These are phyloP conservation scores for Dicycla oo DNA, from an alignment of 2,888 invertebrate species.

Conservation along the genomic window DNA sequence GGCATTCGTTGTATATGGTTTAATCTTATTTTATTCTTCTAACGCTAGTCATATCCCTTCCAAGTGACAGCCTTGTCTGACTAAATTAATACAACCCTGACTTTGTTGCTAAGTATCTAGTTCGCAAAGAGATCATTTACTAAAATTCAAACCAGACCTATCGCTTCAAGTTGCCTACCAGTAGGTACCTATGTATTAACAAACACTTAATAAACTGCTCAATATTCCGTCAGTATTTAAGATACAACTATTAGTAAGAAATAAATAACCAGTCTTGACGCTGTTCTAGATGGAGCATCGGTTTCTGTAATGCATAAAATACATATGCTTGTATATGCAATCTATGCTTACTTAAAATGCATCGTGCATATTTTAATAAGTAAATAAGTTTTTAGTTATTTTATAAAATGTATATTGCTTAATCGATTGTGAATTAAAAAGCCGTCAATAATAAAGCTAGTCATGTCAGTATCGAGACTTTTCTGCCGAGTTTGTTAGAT, in stretches of 20 bases:
- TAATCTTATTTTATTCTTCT: constrained; percentile 38
- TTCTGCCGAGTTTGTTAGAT: constrained; percentile 60
- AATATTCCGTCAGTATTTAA: constrained; percentile 40
- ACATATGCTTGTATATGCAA: constrained; percentile 25
- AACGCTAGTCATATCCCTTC: constrained; percentile 49
- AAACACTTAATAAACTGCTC: constrained; percentile 41
- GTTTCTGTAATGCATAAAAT: constrained; percentile 13
- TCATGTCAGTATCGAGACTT: constrained; percentile 51
- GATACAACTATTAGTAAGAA: constrained; percentile 28
- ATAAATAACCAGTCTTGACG: constrained; percentile 18
- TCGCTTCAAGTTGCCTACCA: constrained; percentile 25
- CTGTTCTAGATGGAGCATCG: constrained; percentile 28
- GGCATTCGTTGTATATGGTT: neutral
- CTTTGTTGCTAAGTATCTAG: constrained; percentile 64
- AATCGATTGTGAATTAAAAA: constrained; percentile 41
- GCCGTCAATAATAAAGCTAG: constrained; percentile 35
- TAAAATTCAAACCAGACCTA: constrained; percentile 53
- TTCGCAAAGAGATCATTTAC: constrained; percentile 51
- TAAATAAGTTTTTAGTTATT: constrained; percentile 12
- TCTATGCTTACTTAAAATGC: constrained; percentile 11
- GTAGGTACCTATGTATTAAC: constrained; percentile 31
- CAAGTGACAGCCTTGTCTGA: constrained; percentile 52
- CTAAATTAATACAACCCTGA: constrained; percentile 67
- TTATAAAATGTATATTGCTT: constrained; percentile 32
- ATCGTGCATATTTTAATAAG: constrained; percentile 15